Evolutionary conservation across 2,113 vertebrate species (phyloP), one percentile per base, ranked within the genome.

Genomic region (Burhinus oedicnemus): DNA sequence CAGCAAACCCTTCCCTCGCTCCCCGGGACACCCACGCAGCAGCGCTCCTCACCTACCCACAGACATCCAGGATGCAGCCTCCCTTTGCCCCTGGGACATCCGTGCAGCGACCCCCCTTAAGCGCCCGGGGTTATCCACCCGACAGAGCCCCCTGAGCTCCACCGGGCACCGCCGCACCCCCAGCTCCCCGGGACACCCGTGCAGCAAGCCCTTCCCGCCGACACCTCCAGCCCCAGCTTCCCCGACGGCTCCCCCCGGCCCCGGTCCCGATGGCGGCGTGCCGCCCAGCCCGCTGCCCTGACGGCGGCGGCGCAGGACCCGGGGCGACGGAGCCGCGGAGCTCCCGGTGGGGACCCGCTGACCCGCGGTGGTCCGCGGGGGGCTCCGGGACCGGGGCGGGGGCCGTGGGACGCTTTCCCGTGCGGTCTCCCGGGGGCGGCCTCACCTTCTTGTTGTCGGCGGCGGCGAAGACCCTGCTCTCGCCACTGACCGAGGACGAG

Each of bases 391-490:
- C 36, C 25, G 49, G 4, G 55, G 20, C 25, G 60, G 42, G 27
- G 25, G 5, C 25, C 65, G n/a, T 2, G 55, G 13, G 21, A 8
- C 12, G 44, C 83, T 17, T 83, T 83, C 40, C 71, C 81, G 29
- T 15, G 42, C 3, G 49, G 14, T 85, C 70, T 65, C 65, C 52
- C 45, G 60, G 36, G 25, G 61, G 7, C 22, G 64, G 69, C 79
- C 98, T 97, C 97, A 98, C 98, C 98, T 98, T 98, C 94, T 98
- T 98, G 65, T 89, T 94, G 62, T 97, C 96, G 54, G 96, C 94
- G 21, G 97, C 95, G 64, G 96, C 96, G 26, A 97, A 96, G 38
- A 90, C 69, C 76, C 97, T 96, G 83, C 94, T 96, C 71, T 98
- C 97, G 38, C 97, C 97, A n/a, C 98, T 97, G 91, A 98, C 91